Evolutionary conservation across 2,888 invertebrate genomes (phyloP), one percentile per base, ranked within the genome.

Genomic region (Allolobophora icterica): DNA sequence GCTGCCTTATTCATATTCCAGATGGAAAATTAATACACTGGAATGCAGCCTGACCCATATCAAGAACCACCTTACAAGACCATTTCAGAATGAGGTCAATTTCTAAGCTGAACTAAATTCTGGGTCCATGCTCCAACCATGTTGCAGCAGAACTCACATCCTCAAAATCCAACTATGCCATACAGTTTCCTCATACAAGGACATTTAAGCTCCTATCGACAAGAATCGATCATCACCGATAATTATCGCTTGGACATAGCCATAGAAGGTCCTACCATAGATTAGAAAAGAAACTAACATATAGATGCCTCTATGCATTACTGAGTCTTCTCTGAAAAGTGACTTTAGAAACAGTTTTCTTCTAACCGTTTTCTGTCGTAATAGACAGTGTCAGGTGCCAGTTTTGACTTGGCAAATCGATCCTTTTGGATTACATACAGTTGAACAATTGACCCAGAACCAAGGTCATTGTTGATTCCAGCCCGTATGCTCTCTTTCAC

Each of bases 391-490:
- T 1, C 84, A 34, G 21, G 84, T 34, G 34, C 2, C 84, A 21
- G 34, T 33, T n/a, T 42, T 13, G 1, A 13, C 13, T 42, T 21
- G 34, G 33, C 34, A 84, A 11, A 6, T 2, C 6, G 52, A 35
- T 87, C 35, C 87, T 21, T 19, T 35, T 35, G 2, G 35, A 87
- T 87, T 8, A 24, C 17, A 35, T 19, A 35, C 38, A 87, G 6
- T 6, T 35, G n/a, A 34, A 87, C 17, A 33, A 24, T 2, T 34
- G 87, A 33, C 21, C 87, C 87, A 15, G 87, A 87, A 24, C 87
- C 87, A 87, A 87, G 87, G 87, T 87, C 87, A 35, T 87, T 87
- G 87, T 87, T 33, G 21, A 87, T 38, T 3, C 87, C 87, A 87
- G 87, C 87, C 87, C 21, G 21, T 35, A 87, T 87, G 87, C 87